Percentiles rank a stretch among this genome's conserved stretches.
Conservation (phyloP, 2,888 invertebrate species). For the Alentia gelatinosa region DNA sequence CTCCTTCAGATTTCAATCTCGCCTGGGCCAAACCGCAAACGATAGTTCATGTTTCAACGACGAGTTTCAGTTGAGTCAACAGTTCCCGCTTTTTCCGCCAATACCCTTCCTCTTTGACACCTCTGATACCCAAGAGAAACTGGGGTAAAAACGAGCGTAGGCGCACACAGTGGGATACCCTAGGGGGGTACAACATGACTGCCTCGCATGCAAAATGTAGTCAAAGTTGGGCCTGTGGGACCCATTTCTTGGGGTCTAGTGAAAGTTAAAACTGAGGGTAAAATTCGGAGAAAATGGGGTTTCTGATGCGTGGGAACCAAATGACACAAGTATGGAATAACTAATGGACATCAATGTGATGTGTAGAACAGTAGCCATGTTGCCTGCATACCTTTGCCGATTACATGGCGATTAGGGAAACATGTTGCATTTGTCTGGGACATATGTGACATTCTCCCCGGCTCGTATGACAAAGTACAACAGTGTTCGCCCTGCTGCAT, state of each 20-base stretch:
- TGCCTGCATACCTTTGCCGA: conserved; percentile 10
- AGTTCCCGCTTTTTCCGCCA: background rate
- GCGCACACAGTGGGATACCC: too few relatives aligned
- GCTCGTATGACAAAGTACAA: background rate
- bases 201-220: too few relatives aligned
- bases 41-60: background rate
- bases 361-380: background rate
- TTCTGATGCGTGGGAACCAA: too few relatives aligned
- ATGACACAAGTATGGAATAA: too few relatives aligned
- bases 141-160: too few relatives aligned
- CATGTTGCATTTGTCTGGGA: conserved; percentile 11
- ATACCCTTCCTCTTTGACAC: background rate
- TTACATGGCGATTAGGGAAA: conserved; percentile 12
- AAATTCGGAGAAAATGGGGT: too few relatives aligned
- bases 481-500: background rate
- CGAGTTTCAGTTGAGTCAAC: background rate
- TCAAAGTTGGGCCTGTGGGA: too few relatives aligned
- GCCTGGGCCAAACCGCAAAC: conserved; percentile 27
- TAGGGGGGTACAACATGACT: too few relatives aligned
- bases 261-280: too few relatives aligned
- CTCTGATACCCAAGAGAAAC: background rate
- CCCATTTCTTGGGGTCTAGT: too few relatives aligned
- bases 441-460: conserved; percentile 14
- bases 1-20: background rate
- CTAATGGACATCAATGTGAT: background rate